Conservation (phyloP, 2,888 invertebrate genomes). For the Protonemura montana region DNA sequence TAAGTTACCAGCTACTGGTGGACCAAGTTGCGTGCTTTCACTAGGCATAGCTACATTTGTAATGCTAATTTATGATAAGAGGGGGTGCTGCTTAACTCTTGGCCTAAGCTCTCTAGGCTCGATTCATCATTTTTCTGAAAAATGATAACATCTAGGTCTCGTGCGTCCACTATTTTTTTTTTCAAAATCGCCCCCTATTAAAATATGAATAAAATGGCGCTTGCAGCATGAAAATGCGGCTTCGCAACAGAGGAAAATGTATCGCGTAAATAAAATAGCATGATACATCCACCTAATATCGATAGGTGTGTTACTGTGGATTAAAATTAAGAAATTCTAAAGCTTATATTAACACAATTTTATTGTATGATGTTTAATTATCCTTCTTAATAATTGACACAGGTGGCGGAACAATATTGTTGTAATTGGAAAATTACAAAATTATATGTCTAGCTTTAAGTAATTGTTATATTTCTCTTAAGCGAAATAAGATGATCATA, state of each 20-base stretch:
- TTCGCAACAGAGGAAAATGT: neutral
- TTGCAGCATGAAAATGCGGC: neutral
- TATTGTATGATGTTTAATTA: neutral
- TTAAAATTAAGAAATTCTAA: neutral
- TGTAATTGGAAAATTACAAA: neutral
- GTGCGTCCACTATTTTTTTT: neutral
- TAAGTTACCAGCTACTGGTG: constrained; percentile 13
- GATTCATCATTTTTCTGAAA: neutral
- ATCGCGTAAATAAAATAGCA: too few species aligned
- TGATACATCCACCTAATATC: too few species aligned
- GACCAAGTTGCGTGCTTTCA: constrained; percentile 27
- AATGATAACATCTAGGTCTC: constrained; percentile 27
- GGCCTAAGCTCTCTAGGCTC: neutral
- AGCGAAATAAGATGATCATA: neutral
- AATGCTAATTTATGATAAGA: constrained; percentile 39
- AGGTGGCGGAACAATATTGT: neutral
- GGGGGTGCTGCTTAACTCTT: neutral
- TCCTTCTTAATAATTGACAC: neutral
- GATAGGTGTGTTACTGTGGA: neutral
- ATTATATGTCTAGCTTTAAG: neutral
- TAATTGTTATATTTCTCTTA: neutral
- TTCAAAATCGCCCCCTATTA: neutral
- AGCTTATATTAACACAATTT: neutral
- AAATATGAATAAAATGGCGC: neutral
- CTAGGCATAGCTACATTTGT: constrained; percentile 34